Conservation (phyloP, 30 jellyfish, hydroid and myxozoan species). For the Chrysaora quinquecirrha region DNA sequence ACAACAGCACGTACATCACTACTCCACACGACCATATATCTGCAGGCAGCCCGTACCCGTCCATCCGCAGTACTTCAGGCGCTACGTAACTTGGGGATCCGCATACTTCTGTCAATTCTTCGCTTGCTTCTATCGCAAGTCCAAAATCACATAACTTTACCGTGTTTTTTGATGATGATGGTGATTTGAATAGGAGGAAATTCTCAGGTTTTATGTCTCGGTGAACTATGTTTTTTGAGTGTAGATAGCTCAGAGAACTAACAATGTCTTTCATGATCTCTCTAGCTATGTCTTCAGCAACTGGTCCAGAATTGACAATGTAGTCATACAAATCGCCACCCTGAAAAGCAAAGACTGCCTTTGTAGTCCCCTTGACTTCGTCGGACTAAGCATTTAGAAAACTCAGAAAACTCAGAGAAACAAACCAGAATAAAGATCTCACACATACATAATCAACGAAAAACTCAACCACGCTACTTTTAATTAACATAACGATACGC, state of each 20-base stretch:
- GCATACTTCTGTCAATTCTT: slow-evolving; percentile 59
- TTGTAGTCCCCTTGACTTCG: too few species aligned
- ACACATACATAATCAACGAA: too few species aligned
- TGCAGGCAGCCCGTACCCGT: slow-evolving; percentile 80
- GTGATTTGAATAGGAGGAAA: slow-evolving; percentile 46
- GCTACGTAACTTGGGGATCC: slow-evolving; percentile 96
- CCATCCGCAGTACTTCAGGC: slow-evolving; percentile 76
- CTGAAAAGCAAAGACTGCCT: slow-evolving; percentile 48
- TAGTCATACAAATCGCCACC: slow-evolving; percentile 80
- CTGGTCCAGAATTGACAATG: slow-evolving; percentile 30
- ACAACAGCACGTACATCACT: slow-evolving; percentile 53
- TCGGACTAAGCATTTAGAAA: too few species aligned
- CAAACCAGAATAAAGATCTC: too few species aligned
- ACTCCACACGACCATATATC: slow-evolving; percentile 95
- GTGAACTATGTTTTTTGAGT: slow-evolving; percentile 64
- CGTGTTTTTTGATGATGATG: neutral
- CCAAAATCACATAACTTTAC: slow-evolving; percentile 89
- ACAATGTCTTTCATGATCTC: slow-evolving; percentile 42
- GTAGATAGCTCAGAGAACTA: slow-evolving; percentile 66
- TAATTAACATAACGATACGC: too few species aligned
- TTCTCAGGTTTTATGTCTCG: slow-evolving; percentile 89
- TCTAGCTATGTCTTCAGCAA: slow-evolving; percentile 41
- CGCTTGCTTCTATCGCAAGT: slow-evolving; percentile 57
- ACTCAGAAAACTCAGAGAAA: too few species aligned
- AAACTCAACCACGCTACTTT: too few species aligned